A percentile compares a stretch with the other conserved stretches of the same genome.
These are phyloP conservation scores for Motacilla alba DNA, from an alignment of 2,113 vertebrate species.

Conservation along the genomic window DNA sequence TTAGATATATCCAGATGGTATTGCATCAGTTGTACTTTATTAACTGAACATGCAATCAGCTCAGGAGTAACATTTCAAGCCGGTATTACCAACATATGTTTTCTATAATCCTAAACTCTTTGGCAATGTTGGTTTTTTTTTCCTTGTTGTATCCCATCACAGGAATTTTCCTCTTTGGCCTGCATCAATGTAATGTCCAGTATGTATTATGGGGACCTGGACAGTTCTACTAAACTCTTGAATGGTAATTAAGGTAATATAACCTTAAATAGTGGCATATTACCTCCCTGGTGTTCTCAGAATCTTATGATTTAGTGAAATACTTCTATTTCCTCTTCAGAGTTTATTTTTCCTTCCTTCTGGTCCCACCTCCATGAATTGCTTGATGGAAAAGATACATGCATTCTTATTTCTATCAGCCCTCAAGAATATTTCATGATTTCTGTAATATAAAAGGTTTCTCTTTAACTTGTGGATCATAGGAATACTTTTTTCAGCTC, in stretches of 20 bases:
- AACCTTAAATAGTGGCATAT: not conserved
- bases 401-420: not conserved
- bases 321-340: not conserved
- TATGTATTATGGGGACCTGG: not conserved
- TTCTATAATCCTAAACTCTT: not conserved
- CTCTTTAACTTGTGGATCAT: not conserved
- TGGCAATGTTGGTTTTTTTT: not conserved
- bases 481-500: not conserved
- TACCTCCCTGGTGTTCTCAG: not conserved
- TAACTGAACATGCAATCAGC: not conserved
- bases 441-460: not conserved
- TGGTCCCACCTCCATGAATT: not conserved
- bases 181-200: not conserved
- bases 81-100: not conserved
- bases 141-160: not conserved
- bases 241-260: not conserved
- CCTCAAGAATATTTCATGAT: not conserved
- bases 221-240: not conserved
- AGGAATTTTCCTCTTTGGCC: not conserved
- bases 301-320: not conserved
- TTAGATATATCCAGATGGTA: not conserved
- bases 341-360: not conserved
- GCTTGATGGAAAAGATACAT: not conserved
- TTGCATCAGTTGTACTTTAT: not conserved
- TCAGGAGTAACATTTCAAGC: not conserved